Base-by-base conservation (phyloP, 2,113 vertebrate species). In the Leptodactylus fuscus region DNA sequence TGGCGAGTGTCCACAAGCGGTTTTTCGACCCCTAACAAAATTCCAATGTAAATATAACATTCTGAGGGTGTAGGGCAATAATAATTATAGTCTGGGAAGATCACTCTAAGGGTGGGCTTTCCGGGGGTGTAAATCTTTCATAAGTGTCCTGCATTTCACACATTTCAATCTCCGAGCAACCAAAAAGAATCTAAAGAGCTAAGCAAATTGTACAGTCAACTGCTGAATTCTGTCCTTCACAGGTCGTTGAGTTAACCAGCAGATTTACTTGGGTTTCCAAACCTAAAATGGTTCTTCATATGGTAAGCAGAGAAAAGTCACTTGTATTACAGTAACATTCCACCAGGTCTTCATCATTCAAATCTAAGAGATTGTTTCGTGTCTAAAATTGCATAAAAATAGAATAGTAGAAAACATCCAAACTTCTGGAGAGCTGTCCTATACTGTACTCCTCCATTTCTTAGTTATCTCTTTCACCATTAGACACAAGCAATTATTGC, bases 71-170 rank as follows among this genome's bases (percentile, higher is more conserved):
- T 34, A 48, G 11, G 60, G 36, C n/a, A 60, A 76, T 75, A 83
- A 75, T 60, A 83, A 48, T 75, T 75, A 75, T 48, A 75, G 82
- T 46, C 34, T 7, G 6, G 60, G 49, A 44, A 34, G 49, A 32
- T 13, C 20, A 13, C 51, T 41, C 53, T 75, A 53, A 48, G 71
- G 51, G 36, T 62, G 51, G 51, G 32, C 8, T 58, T 32, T 74
- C 34, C 27, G 3, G 32, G 36, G 62, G 70, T 83, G 70, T 62
- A 60, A 83, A 83, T 83, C 82, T 75, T 75, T 15, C 24, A 76
- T 44, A 75, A 83, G 82, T 60, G 70, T 60, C 9, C 10, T 46
- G 82, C 27, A 5, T 83, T 62, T 46, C 53, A 83, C 70, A 75
- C 70, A 46, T 60, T 75, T 51, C 67, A 55, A 41, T 10, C 53